phyloP scores from a whole-genome alignment of 1,140 invertebrate genomes.

The Papilio xuthus region DNA sequence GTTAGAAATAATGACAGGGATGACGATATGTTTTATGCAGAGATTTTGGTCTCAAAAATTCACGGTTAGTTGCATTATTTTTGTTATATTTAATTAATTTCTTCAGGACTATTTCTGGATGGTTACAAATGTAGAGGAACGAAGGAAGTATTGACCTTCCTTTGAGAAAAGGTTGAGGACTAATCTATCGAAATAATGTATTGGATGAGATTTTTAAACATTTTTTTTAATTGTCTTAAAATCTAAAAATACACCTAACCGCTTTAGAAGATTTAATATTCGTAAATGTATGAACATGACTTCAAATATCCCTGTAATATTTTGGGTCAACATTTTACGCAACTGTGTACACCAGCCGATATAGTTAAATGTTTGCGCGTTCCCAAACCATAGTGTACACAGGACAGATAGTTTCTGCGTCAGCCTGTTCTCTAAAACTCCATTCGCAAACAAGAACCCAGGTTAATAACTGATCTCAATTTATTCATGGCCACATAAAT shows the following conservation, averaged over 20 bases:
- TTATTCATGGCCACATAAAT: not conserved
- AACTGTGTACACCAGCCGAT: not conserved
- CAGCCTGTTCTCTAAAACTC: constrained; percentile 8
- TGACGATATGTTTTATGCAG: no score
- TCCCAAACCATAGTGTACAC: constrained; percentile 9
- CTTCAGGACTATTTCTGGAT: no score
- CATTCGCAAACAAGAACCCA: constrained; percentile 7
- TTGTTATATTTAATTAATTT: no score
- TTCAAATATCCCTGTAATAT: not conserved
- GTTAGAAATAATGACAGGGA: no score
- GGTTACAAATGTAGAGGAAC: no score
- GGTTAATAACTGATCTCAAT: constrained; percentile 8
- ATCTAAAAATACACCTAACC: not conserved
- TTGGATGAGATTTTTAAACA: no score
- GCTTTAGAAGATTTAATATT: not conserved
- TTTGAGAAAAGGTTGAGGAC: no score
- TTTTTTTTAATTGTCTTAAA: no score
- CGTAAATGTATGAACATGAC: not conserved
- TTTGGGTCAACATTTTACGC: constrained; percentile 13
- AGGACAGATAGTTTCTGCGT: constrained; percentile 21
- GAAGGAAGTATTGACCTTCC: no score
- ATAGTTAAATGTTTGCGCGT: constrained; percentile 7
- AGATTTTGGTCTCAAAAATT: no score
- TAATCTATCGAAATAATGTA: not conserved
- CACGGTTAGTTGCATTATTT: no score